Conservation (phyloP, 2,888 invertebrate genomes). For the Liopterus haemorrhoidalis region DNA sequence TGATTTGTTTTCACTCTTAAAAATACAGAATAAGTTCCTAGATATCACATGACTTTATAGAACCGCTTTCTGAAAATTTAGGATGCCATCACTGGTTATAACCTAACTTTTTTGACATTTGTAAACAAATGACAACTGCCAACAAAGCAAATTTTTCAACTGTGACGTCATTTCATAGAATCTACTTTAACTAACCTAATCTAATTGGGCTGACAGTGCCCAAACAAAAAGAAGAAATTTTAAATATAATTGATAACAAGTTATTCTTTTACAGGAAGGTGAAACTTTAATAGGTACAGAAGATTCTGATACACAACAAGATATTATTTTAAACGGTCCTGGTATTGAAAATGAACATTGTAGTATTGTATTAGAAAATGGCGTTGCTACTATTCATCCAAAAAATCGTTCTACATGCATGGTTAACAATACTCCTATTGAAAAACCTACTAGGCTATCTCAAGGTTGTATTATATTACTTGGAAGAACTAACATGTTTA, state of each 20-base stretch:
- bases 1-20: too few species aligned
- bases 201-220: too few species aligned
- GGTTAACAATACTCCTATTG: slow-evolving; percentile 75
- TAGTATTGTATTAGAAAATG: slow-evolving; percentile 62
- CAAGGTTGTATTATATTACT: slow-evolving; percentile 65
- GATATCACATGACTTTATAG: too few species aligned
- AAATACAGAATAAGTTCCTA: too few species aligned
- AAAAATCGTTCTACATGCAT: slow-evolving; percentile 69
- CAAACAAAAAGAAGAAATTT: too few species aligned
- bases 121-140: too few species aligned
- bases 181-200: too few species aligned
- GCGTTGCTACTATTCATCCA: slow-evolving; percentile 70
- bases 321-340: slow-evolving; percentile 71
- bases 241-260: not conserved
- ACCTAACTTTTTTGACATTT: too few species aligned
- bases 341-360: slow-evolving; percentile 77
- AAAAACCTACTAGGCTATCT: slow-evolving; percentile 70
- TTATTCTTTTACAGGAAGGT: slow-evolving; percentile 59
- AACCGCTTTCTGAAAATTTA: too few species aligned
- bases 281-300: slow-evolving; percentile 79
- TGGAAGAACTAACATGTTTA: slow-evolving; percentile 59
- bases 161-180: too few species aligned
- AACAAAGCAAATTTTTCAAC: too few species aligned
- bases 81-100: too few species aligned
- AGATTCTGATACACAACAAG: slow-evolving; percentile 61